Conservation (phyloP, 2,888 invertebrate genomes). For the Ypsolopha sequella region DNA sequence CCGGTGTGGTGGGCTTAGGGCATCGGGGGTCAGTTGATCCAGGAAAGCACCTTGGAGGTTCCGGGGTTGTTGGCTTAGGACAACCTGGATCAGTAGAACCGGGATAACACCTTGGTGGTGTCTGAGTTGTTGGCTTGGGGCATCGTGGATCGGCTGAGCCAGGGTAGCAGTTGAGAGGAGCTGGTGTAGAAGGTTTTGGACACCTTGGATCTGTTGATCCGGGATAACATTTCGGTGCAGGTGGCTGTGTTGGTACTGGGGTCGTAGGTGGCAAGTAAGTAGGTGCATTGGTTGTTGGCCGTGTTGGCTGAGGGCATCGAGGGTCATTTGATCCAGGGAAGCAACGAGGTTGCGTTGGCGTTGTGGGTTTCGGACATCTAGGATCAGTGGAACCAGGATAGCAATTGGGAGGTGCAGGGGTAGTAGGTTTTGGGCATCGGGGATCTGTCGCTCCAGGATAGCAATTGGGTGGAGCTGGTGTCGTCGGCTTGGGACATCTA, state of each 20-base stretch:
- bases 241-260: constrained; percentile 17
- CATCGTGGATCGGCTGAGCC: constrained; percentile 15
- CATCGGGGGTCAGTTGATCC: constrained; percentile 38
- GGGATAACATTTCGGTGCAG: constrained; percentile 22
- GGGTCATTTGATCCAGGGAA: constrained; percentile 13
- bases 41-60: constrained; percentile 22
- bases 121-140: constrained; percentile 17
- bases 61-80: constrained; percentile 17
- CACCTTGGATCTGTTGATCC: constrained; percentile 39
- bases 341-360: constrained; percentile 5
- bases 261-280: constrained; percentile 23
- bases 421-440: constrained; percentile 16
- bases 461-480: constrained; percentile 14
- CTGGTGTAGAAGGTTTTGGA: background rate
- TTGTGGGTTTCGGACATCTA: constrained; percentile 21
- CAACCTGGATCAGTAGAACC: constrained; percentile 23
- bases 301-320: constrained; percentile 18
- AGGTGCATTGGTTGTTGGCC: constrained; percentile 4
- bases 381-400: constrained; percentile 32
- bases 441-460: constrained; percentile 18
- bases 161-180: constrained; percentile 6
- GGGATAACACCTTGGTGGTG: constrained; percentile 18
- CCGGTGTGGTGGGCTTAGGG: constrained; percentile 23
- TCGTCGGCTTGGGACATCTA: constrained; percentile 21
- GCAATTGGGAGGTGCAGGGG: constrained; percentile 14